Base-by-base conservation (phyloP, 2,113 vertebrate species). In the Apistogramma diplotaenia region DNA sequence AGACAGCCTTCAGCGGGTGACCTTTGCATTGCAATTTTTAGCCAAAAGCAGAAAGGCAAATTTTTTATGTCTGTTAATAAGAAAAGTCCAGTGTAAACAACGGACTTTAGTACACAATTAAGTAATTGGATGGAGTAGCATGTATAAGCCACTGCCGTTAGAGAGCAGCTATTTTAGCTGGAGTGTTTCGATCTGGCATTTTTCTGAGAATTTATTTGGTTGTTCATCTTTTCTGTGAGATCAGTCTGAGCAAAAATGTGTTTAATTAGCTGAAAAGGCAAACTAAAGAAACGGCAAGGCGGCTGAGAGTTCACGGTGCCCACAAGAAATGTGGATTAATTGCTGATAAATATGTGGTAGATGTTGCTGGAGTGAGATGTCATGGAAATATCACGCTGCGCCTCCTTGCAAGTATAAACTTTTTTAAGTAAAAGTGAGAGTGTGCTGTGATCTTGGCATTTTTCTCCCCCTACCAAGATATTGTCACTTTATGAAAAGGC, bases 181-280 rank as follows among this genome's bases (percentile, higher is more conserved):
- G 8, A 16, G 4, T 67, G 70, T 35, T 70, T 79, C 53, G 33
- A 13, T 19, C 49, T 58, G 67, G 13, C 70, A 61, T 43, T 46
- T 60, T 35, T 27, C 60, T 19, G 67, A 15, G 11, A 70, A 82
- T 54, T 16, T 9, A 65, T 33, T 79, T 60, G 49, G 58, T 13
- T 76, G 25, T 75, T 81, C 12, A 53, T 74, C 46, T 73, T 67
- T 81, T 79, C 70, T 60, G 31, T 13, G 74, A 70, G 62, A 49
- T 49, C 70, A 57, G 56, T 84, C 67, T 27, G 35, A 70, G 74
- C 49, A 65, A 58, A 21, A 19, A 74, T 83, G 72, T 61, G 62
- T 77, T 67, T 70, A 85, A 86, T 83, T 70, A 86, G 76, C 76
- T 78, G 57, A 83, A 35, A 2, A 43, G 51, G 70, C 43, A 54